phyloP scores from a whole-genome alignment of 2,888 invertebrate genomes.

The Eilema caniola region DNA sequence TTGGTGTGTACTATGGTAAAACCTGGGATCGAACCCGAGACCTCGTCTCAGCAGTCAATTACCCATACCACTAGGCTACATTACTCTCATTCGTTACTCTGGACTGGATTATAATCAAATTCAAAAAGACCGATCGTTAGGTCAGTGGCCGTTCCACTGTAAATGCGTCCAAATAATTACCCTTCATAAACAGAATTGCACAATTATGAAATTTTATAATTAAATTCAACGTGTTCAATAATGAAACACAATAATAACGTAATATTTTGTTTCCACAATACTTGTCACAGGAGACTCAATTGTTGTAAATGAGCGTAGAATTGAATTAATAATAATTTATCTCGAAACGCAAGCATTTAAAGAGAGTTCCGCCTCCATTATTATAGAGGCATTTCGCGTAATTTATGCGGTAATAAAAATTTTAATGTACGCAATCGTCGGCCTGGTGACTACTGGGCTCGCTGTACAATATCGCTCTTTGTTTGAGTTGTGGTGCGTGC shows the following conservation, averaged over 20 bases:
- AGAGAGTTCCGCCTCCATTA: slow-evolving; percentile 44
- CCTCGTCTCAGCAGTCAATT: too few relatives aligned
- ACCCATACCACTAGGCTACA: too few relatives aligned
- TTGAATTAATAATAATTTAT: slow-evolving; percentile 51
- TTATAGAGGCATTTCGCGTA: slow-evolving; percentile 40
- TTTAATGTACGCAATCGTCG: slow-evolving; percentile 35
- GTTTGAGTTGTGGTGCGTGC: background rate
- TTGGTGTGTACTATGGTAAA: too few relatives aligned
- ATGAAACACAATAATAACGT: background rate
- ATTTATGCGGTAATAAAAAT: slow-evolving; percentile 51
- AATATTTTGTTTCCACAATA: slow-evolving; percentile 24
- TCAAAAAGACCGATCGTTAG: too few relatives aligned
- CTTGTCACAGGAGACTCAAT: slow-evolving; percentile 39
- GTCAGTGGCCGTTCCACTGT: background rate
- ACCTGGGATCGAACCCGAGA: too few relatives aligned
- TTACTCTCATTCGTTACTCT: too few relatives aligned
- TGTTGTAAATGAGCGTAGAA: slow-evolving; percentile 38
- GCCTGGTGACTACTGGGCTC: background rate
- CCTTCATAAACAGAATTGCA: background rate
- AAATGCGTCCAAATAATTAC: background rate
- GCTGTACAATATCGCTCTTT: background rate
- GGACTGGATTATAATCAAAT: too few relatives aligned
- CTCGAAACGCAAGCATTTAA: slow-evolving; percentile 46
- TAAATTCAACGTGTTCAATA: background rate
- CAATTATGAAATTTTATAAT: background rate